phyloP scores from a whole-genome alignment of 2,888 invertebrate species.

The Scaptomyza reducta region DNA sequence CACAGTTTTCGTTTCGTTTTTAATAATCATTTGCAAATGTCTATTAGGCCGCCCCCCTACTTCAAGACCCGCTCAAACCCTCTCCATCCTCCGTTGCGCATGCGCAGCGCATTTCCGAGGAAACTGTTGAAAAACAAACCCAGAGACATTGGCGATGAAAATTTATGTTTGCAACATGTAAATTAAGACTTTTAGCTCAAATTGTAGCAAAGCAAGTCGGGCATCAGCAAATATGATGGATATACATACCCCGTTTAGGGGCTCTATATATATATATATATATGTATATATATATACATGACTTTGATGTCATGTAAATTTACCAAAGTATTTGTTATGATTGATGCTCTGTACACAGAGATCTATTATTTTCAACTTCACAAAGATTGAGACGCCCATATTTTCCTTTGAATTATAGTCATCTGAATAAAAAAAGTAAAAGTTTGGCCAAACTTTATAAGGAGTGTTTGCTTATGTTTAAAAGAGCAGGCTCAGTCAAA shows the following conservation, averaged over 20 bases:
- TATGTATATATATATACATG: conserved; percentile 8
- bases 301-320: conserved; percentile 51
- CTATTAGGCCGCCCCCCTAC: conserved; percentile 53
- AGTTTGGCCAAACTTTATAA: conserved; percentile 28
- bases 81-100: conserved; percentile 45
- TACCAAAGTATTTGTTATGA: conserved; percentile 50
- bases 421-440: conserved; percentile 53
- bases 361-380: conserved; percentile 1
- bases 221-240: not conserved
- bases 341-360: conserved; percentile 3
- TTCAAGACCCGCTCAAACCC: not conserved
- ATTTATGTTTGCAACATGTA: conserved; percentile 53
- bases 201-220: conserved; percentile 41
- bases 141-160: conserved; percentile 33
- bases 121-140: conserved; percentile 46
- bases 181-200: conserved; percentile 70
- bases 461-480: conserved; percentile 8
- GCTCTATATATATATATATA: conserved; percentile 1
- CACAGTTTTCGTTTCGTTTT: conserved; percentile 75
- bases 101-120: conserved; percentile 60
- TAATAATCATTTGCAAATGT: conserved; percentile 74
- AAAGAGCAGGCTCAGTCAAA: not conserved
- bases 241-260: conserved; percentile 4
- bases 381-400: conserved; percentile 19
- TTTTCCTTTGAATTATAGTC: conserved; percentile 45